These are phyloP conservation scores for Pollenia angustigena DNA, from an alignment of 2,888 invertebrate genomes.

Conservation along the genomic window DNA sequence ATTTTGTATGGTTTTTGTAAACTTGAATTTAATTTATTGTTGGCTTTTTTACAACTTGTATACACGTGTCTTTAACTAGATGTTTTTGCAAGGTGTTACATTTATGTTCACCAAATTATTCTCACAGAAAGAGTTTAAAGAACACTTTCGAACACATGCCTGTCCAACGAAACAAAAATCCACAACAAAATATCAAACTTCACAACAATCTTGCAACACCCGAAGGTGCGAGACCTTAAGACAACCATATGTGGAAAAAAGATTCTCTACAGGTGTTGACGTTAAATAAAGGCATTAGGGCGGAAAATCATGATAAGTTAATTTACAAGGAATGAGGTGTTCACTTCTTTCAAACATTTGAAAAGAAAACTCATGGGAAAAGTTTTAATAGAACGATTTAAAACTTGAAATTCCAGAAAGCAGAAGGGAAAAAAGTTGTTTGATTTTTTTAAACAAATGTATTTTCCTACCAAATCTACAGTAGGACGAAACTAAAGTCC, in stretches of 20 bases:
- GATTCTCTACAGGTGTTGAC: constrained; percentile 38
- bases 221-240: background rate
- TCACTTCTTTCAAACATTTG: too few species aligned
- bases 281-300: constrained; percentile 25
- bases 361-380: too few species aligned
- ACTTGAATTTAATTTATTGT: background rate
- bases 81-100: constrained; percentile 43
- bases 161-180: background rate
- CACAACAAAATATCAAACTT: background rate
- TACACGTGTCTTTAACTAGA: constrained; percentile 39
- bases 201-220: constrained; percentile 17
- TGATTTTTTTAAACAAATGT: too few species aligned
- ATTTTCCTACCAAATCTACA: too few species aligned
- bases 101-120: constrained; percentile 4
- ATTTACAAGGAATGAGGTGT: constrained; percentile 14
- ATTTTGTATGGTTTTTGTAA: background rate
- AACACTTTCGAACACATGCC: background rate
- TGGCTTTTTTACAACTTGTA: constrained; percentile 20
- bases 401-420: too few species aligned
- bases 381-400: too few species aligned
- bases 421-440: too few species aligned
- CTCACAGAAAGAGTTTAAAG: background rate
- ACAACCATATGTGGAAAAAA: constrained; percentile 13
- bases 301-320: constrained; percentile 31
- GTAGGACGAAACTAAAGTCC: too few species aligned